Conservation (phyloP, 1,140 invertebrate genomes). For the Drosophila melanogaster region DNA sequence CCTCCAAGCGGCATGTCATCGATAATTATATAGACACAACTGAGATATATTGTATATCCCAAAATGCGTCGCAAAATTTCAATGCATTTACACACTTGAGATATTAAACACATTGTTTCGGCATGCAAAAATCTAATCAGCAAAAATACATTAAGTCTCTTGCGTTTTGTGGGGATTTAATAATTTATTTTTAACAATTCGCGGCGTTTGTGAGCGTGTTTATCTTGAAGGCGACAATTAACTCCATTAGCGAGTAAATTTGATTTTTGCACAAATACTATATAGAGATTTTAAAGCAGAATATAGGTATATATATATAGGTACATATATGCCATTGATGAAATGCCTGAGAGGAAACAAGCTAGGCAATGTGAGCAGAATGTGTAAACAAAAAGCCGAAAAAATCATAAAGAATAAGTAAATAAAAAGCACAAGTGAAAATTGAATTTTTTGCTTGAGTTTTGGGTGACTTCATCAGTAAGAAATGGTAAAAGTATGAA, state of each 20-base stretch:
- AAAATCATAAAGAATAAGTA: constrained; percentile 38
- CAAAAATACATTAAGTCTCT: constrained; percentile 45
- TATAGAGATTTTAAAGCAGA: background rate
- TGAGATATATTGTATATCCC: constrained; percentile 54
- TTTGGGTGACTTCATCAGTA: constrained; percentile 43
- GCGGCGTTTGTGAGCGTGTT: constrained; percentile 1
- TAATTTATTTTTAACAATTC: constrained; percentile 57
- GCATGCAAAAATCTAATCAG: constrained; percentile 74
- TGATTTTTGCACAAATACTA: constrained; percentile 11
- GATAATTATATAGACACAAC: constrained; percentile 65
- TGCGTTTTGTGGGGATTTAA: constrained; percentile 43
- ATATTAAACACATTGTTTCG: constrained; percentile 55
- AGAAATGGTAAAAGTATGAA: constrained; percentile 21
- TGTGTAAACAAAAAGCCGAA: constrained; percentile 39
- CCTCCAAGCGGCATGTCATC: constrained; percentile 59
- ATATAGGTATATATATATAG: constrained; percentile 5
- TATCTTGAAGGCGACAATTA: constrained; percentile 53
- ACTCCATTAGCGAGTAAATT: constrained; percentile 52
- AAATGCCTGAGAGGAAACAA: constrained; percentile 8
- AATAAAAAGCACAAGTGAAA: constrained; percentile 45
- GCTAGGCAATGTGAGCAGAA: constrained; percentile 4
- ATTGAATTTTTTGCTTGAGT: constrained; percentile 16
- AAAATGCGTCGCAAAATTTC: constrained; percentile 64
- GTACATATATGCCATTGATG: constrained; percentile 12
- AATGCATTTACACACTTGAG: constrained; percentile 72